These are phyloP conservation scores for Prenolepis imparis DNA, from an alignment of 2,888 invertebrate species.

Conservation along the genomic window DNA sequence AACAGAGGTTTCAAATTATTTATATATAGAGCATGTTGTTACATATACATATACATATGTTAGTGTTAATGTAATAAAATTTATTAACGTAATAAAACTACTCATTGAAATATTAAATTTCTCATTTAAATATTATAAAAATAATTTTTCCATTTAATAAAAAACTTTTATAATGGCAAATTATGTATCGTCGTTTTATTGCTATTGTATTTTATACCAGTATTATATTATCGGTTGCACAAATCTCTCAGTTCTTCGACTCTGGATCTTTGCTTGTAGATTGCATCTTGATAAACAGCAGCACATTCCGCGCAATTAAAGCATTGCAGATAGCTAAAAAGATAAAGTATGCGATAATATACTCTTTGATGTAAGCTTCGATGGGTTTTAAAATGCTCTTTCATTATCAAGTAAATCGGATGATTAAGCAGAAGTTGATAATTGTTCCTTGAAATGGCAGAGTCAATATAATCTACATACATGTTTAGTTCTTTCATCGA, in stretches of 20 bases:
- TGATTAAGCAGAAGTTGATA: slow-evolving; percentile 7
- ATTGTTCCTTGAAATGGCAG: slow-evolving; percentile 7
- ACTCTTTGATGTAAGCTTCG: slow-evolving; percentile 36
- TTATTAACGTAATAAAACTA: no score
- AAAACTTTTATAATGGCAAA: not conserved
- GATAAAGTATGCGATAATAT: slow-evolving; percentile 51
- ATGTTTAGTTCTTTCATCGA: not conserved
- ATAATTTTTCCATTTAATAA: not conserved
- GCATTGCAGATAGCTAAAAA: slow-evolving; percentile 36
- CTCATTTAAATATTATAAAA: not conserved
- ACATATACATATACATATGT: no score
- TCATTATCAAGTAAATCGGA: slow-evolving; percentile 6
- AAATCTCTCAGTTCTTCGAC: slow-evolving; percentile 44
- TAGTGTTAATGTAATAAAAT: no score
- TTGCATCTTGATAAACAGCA: slow-evolving; percentile 58
- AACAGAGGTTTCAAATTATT: no score
- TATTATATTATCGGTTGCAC: slow-evolving; percentile 1
- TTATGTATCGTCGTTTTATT: slow-evolving; percentile 6
- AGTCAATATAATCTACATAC: not conserved
- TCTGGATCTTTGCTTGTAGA: slow-evolving; percentile 10
- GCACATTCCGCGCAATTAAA: slow-evolving; percentile 41
- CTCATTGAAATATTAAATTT: not conserved
- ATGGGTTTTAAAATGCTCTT: not conserved
- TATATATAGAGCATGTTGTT: no score
- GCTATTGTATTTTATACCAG: no score